Conservation (phyloP, 1,140 invertebrate genomes). For the Brachionus rotundiformis region DNA sequence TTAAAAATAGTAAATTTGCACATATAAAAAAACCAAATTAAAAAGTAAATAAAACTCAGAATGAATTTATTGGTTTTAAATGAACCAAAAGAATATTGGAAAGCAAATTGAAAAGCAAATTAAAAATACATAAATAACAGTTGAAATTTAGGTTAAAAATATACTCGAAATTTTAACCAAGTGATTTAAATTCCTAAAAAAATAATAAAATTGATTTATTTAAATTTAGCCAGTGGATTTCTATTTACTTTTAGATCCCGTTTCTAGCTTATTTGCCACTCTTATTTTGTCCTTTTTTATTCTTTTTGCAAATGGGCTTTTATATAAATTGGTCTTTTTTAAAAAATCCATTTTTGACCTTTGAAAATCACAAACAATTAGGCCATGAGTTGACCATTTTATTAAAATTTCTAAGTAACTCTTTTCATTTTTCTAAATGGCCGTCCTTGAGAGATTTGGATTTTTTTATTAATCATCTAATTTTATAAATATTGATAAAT, state of each 20-base stretch:
- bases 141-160: slow-evolving; percentile 42
- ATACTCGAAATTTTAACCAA: not conserved
- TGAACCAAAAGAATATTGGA: not conserved
- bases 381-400: not conserved
- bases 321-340: not conserved
- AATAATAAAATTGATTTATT: slow-evolving; percentile 11
- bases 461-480: not conserved
- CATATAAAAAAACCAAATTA: not conserved
- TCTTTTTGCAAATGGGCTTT: not conserved
- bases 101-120: slow-evolving; percentile 3
- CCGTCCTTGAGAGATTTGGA: too few species aligned
- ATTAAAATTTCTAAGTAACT: not conserved
- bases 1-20: not conserved
- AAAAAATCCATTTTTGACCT: not conserved
- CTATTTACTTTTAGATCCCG: slow-evolving; percentile 12
- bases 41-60: not conserved
- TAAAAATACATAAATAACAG: slow-evolving; percentile 22
- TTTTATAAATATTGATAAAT: too few species aligned
- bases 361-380: not conserved
- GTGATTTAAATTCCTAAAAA: not conserved
- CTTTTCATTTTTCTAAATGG: not conserved
- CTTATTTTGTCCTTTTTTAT: not conserved
- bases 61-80: not conserved
- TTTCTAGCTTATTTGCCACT: not conserved
- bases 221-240: not conserved